Conservation (phyloP, 2,113 vertebrate genomes). For the Electrona antarctica region DNA sequence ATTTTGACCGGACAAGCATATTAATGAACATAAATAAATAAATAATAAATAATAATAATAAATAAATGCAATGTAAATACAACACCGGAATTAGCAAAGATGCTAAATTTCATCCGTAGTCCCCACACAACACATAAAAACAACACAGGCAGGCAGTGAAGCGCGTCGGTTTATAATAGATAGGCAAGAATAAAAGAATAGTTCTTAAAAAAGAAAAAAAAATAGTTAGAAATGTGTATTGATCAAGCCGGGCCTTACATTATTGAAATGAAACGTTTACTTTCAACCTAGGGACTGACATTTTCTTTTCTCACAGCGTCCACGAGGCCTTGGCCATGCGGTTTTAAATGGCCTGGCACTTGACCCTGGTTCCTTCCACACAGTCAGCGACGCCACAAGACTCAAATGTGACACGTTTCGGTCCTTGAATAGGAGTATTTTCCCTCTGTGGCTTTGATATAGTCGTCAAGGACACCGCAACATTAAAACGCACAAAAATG, state of each 20-base stretch:
- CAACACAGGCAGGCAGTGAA: too few relatives aligned
- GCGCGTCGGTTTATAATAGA: too few relatives aligned
- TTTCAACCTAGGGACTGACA: conserved; percentile 27
- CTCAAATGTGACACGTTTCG: conserved; percentile 15
- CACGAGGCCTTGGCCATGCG: conserved; percentile 55
- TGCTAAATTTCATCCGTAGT: too few relatives aligned
- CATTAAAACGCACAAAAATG: neutral
- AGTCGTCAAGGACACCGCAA: conserved; percentile 17
- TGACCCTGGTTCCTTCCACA: conserved; percentile 44
- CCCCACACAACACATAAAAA: too few relatives aligned
- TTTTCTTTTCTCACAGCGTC: conserved; percentile 29
- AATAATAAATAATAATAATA: too few relatives aligned
- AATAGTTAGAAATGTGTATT: conserved; percentile 31
- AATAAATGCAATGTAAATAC: too few relatives aligned
- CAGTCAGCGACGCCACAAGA: conserved; percentile 28
- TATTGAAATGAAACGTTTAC: conserved; percentile 29
- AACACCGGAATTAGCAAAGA: too few relatives aligned
- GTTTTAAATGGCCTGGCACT: conserved; percentile 59
- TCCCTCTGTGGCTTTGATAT: conserved; percentile 1
- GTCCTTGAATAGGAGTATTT: conserved; percentile 25
- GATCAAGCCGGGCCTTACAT: conserved; percentile 27
- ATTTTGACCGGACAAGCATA: too few relatives aligned
- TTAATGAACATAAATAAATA: too few relatives aligned
- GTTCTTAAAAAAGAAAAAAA: conserved; percentile 29
- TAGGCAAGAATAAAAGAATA: conserved; percentile 17